Base-by-base conservation (phyloP, 2,888 invertebrate genomes). In the Biston stratarius region DNA sequence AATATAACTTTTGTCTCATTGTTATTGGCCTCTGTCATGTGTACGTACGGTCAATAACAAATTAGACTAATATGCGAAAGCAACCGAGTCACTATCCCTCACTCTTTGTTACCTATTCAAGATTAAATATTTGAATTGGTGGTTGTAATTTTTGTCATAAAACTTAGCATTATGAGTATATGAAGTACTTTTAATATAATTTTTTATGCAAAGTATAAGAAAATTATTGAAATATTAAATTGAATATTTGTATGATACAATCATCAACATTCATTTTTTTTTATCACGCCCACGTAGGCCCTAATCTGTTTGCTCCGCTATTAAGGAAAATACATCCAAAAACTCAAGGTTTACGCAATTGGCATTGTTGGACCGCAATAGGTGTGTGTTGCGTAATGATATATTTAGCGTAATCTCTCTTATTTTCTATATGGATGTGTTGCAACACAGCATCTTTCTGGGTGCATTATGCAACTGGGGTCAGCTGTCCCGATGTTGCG, bases 311-410 rank as follows among this genome's bases (percentile, higher is more conserved):
- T 49, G 65, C 52, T 66, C 49, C 52, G 69, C 73, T 74, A 77
- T 83, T 83, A 81, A 77, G 82, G 81, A 85, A 81, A 86, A 82
- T 77, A 64, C 59, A 73, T 62, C 80, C 10, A 64, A 71, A 89
- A 90, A 88, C 88, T 91, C 90, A 90, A 87, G 83, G 85, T 87
- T 86, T 89, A 86, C 86, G 89, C 86, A 91, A 92, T 59, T 77
- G 58, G 80, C 77, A 85, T 86, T 86, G 84, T 86, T 81, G 81
- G 78, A 74, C 73, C 75, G 85, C 83, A 84, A 84, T 85, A 84
- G 82, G 82, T 82, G 84, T 77, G 70, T 71, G 79, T 90, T 92
- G 80, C 79, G 87, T 77, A 92, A 92, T 87, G 77, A 82, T 76
- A 87, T 87, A 87, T 90, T 90, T 88, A 90, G 89, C 88, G 83